Conservation (phyloP, 1,140 invertebrate genomes). For the Platorchestia sp. region DNA sequence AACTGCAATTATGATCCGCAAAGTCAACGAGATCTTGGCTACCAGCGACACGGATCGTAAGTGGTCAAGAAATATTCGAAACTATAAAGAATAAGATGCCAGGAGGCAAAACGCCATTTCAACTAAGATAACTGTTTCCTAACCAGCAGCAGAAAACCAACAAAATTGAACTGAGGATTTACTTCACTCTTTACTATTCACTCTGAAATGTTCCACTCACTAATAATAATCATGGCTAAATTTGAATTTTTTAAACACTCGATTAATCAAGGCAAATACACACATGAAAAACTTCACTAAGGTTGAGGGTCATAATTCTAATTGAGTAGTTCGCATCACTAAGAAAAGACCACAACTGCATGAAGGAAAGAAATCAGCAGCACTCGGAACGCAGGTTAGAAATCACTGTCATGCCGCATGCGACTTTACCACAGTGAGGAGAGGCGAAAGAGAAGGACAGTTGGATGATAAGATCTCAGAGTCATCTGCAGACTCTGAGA, state of each 20-base stretch:
- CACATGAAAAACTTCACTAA: neutral
- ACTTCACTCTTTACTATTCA: too few species aligned
- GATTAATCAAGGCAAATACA: neutral
- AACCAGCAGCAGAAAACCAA: too few species aligned
- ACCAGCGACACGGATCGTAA: too few species aligned
- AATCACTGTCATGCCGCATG: neutral
- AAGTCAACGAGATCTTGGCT: too few species aligned
- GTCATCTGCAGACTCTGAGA: neutral
- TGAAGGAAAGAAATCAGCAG: neutral
- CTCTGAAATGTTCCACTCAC: too few species aligned
- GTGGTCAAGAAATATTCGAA: too few species aligned
- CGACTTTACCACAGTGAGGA: neutral
- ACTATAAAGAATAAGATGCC: too few species aligned
- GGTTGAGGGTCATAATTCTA: neutral
- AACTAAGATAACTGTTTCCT: too few species aligned
- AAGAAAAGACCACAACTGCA: neutral
- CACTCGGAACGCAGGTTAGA: neutral
- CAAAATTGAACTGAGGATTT: too few species aligned
- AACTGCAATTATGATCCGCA: too few species aligned
- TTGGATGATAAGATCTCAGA: neutral
- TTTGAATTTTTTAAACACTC: neutral
- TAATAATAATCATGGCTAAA: too few species aligned
- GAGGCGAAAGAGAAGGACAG: slow-evolving; percentile 17
- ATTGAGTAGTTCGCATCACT: neutral
- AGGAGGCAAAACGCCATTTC: too few species aligned